Evolutionary conservation across 1,140 invertebrate genomes (phyloP), one percentile per base, ranked within the genome.

Genomic region (Chelonus insularis): DNA sequence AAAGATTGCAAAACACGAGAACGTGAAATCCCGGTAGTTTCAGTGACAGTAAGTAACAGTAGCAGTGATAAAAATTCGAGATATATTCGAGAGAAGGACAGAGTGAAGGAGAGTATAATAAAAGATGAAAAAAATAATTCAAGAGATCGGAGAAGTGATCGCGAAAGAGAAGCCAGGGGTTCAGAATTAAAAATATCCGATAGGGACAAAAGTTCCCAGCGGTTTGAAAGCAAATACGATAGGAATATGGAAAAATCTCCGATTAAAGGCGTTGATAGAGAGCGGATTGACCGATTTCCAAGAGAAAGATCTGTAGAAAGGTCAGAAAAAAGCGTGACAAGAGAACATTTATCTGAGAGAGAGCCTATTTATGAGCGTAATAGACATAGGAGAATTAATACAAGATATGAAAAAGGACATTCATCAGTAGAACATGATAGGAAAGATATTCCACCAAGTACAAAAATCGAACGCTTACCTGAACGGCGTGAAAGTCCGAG

Each of bases 101-200:
- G 50, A 23, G 56, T 59, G 20, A 80, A 66, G 59, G 70, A 77
- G 4, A 72, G 29, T 43, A 37, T 45, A 9, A 25, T 68, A 57
- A 34, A 63, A 60, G 29, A 51, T n/a, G 69, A 80, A 0, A 75
- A 78, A 41, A 61, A 63, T 14, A 66, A 63, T 25, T 54, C 64
- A 2, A 65, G 80, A 29, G 80, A 82, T 34, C 68, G 78, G 11
- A 70, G 79, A 7, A 66, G 63, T 11, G 80, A 83, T 12, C 68
- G 77, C 4, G 80, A 82, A 18, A 45, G 63, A n/a, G 57, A 66
- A 52, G 62, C 58, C 9, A 75, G 77, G 36, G 75, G 74, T 6
- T 62, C 68, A 0, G 74, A 78, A 18, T 63, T 71, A 1, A 77
- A 77, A 55, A 68, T 69, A 11, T 14, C 67, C 3, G 75, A 78